phyloP scores from a whole-genome alignment of 2,797 vertebrate species.

The Mycteria americana region DNA sequence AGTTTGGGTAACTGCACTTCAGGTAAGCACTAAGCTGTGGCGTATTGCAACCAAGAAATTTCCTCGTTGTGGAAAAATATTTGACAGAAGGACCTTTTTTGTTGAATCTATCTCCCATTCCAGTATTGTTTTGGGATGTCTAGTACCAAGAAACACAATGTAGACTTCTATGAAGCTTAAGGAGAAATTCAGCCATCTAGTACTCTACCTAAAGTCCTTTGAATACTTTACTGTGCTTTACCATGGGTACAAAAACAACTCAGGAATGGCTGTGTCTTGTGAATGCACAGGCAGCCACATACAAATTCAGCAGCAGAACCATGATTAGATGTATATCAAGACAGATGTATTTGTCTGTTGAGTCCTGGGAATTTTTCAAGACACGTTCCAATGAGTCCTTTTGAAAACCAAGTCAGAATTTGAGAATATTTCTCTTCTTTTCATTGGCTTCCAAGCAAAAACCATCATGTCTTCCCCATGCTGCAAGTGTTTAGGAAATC shows the following conservation, averaged over 20 bases:
- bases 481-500: neutral
- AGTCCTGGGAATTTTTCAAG: constrained; percentile 34
- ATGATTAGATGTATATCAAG: neutral
- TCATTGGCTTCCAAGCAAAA: constrained; percentile 36
- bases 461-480: neutral
- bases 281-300: neutral
- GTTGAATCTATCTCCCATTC: neutral
- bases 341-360: neutral
- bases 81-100: neutral
- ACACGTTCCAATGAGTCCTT: neutral
- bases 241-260: neutral
- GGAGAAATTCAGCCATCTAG: neutral
- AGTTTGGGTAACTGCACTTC: neutral
- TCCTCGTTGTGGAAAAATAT: neutral
- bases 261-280: neutral
- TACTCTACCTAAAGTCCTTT: neutral
- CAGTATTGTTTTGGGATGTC: neutral
- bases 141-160: neutral
- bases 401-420: constrained; percentile 4
- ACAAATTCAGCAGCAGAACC: neutral
- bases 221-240: neutral
- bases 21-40: neutral
- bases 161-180: neutral
- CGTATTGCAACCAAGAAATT: neutral
- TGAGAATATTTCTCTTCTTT: constrained; percentile 11